Conservation (phyloP, 2,888 invertebrate genomes). For the Spisula subtruncata region DNA sequence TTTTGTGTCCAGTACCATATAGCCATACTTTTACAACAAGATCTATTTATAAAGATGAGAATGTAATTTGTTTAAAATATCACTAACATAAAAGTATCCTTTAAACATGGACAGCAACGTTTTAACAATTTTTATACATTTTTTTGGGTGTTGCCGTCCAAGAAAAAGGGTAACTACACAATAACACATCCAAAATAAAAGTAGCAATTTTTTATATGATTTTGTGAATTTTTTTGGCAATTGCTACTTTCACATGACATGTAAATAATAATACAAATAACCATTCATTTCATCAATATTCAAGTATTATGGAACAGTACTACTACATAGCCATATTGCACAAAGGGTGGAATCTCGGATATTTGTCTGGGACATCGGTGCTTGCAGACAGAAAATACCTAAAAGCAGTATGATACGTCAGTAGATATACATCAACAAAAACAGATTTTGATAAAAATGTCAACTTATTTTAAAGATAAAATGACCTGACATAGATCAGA, state of each 20-base stretch:
- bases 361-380: conserved; percentile 27
- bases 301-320: conserved; percentile 47
- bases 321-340: conserved; percentile 66
- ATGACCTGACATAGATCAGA: not conserved
- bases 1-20: conserved; percentile 45
- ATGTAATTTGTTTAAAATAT: conserved; percentile 40
- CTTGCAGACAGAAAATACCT: conserved; percentile 28
- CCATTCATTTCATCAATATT: conserved; percentile 28
- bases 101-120: conserved; percentile 24
- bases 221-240: conserved; percentile 36
- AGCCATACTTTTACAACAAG: conserved; percentile 47
- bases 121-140: conserved; percentile 13
- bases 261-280: conserved; percentile 47
- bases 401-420: conserved; percentile 26
- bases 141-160: conserved; percentile 35
- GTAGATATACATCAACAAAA: conserved; percentile 20
- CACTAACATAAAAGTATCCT: conserved; percentile 50
- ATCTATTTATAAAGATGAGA: conserved; percentile 56
- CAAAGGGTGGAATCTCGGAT: conserved; percentile 54
- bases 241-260: conserved; percentile 31
- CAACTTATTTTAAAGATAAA: conserved; percentile 22
- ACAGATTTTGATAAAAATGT: conserved; percentile 27
- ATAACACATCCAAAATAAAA: conserved; percentile 32
- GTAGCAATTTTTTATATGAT: conserved; percentile 21
- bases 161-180: conserved; percentile 28